Base-by-base conservation (phyloP, 2,888 invertebrate genomes). In the Caenorhabditis sinica region DNA sequence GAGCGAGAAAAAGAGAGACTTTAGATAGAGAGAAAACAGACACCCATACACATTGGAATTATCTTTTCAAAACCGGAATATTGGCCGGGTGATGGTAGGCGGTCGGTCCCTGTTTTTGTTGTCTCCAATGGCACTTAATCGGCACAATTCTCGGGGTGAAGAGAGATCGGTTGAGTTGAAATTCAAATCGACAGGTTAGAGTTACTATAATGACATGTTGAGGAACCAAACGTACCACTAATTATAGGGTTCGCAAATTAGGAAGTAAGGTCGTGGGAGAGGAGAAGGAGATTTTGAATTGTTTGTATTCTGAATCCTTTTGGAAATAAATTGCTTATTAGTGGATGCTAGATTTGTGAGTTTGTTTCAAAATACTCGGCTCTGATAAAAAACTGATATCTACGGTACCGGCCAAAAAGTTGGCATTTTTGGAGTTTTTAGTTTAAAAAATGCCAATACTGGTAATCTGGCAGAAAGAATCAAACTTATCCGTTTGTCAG, bases 41-140 rank as follows among this genome's bases (percentile, higher is more conserved):
- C 71, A 51, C 63, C 20, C 30, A 61, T 45, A 75, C 66, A 60
- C 76, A 60, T 60, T 68, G 68, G 76, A 76, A 76, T 76, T 79
- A 79, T 79, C 71, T 79, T 79, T 79, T 63, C 43, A 65, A 79
- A 79, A 79, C 79, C 72, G 79, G 79, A 72, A 79, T 79, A n/a
- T 36, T 13, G 45, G 69, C 17, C 49, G n/a, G 4, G 49, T 17
- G n/a, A 20, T 20, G 20, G n/a, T 36, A 17, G 53, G 11, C 28
- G 56, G 49, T 40, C 11, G 9, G 20, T 20, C 30, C 51, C 43
- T 63, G 40, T 68, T 72, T 77, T 71, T 36, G 51, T 49, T 45
- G 51, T 68, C 65, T 45, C 11, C 30, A 65, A 13, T 25, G 36
- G 25, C 65, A 65, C 43, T 65, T 30, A 65, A 30, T 43, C 49